These are phyloP conservation scores for Eristalis tenax DNA, from an alignment of 2,888 invertebrate genomes.

Conservation along the genomic window DNA sequence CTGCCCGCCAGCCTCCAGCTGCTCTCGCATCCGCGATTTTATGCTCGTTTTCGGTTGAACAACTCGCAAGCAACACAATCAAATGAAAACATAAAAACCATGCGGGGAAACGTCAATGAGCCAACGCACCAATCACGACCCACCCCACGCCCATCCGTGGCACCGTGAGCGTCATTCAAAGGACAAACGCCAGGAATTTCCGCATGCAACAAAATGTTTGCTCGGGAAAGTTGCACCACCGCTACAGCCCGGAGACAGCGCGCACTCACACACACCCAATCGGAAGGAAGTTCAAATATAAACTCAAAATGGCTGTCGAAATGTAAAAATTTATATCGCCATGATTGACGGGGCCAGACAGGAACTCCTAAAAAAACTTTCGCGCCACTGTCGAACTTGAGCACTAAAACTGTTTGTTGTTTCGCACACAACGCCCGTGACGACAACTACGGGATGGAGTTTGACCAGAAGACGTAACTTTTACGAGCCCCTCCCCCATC, in stretches of 20 bases:
- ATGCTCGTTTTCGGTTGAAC: slow-evolving; percentile 54
- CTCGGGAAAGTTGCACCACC: slow-evolving; percentile 17
- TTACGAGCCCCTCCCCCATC: slow-evolving; percentile 22
- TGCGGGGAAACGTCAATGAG: slow-evolving; percentile 31
- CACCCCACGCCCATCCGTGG: background rate
- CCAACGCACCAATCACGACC: slow-evolving; percentile 28
- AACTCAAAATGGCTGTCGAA: slow-evolving; percentile 59
- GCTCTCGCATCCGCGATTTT: slow-evolving; percentile 33
- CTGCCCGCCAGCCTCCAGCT: slow-evolving; percentile 19
- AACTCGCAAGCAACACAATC: slow-evolving; percentile 26
- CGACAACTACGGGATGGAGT: slow-evolving; percentile 23
- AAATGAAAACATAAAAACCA: slow-evolving; percentile 30
- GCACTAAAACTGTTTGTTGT: slow-evolving; percentile 47
- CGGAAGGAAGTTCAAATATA: slow-evolving; percentile 63
- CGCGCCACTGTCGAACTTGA: slow-evolving; percentile 48
- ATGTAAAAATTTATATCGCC: slow-evolving; percentile 53
- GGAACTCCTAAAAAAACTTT: slow-evolving; percentile 1
- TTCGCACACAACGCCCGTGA: slow-evolving; percentile 27
- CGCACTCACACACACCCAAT: background rate
- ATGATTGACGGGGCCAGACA: slow-evolving; percentile 40
- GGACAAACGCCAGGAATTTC: slow-evolving; percentile 23
- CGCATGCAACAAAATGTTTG: slow-evolving; percentile 46
- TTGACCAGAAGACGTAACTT: slow-evolving; percentile 56
- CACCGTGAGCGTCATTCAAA: background rate
- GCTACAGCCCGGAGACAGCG: background rate